phyloP scores from a whole-genome alignment of 2,113 vertebrate species.

The Nipponia nippon region DNA sequence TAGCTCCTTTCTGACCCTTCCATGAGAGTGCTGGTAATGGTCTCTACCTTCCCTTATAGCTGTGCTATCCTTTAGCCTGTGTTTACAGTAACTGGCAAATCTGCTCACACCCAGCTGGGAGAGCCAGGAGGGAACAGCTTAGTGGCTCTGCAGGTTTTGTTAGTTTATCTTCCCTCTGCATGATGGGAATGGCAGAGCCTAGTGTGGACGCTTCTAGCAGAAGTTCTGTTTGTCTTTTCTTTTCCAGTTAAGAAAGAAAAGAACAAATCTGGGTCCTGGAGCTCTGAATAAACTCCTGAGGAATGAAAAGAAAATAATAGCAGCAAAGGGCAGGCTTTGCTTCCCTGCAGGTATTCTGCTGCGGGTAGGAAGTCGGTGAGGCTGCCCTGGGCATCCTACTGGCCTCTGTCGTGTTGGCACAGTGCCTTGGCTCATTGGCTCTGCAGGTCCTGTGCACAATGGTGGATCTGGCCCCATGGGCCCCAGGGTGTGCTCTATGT shows the following conservation, averaged over 20 bases:
- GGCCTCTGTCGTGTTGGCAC: neutral
- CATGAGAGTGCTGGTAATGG: neutral
- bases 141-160: neutral
- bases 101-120: neutral
- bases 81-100: neutral
- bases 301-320: conserved; percentile 27
- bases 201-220: neutral
- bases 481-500: neutral
- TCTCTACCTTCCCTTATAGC: neutral
- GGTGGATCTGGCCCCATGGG: neutral
- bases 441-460: rapidly evolving
- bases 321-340: neutral
- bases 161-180: neutral
- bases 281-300: conserved; percentile 49
- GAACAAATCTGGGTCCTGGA: conserved; percentile 21
- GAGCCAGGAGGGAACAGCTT: neutral
- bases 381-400: neutral
- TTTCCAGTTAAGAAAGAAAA: conserved; percentile 42
- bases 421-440: neutral
- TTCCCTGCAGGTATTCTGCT: neutral
- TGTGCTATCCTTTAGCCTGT: neutral
- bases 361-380: neutral
- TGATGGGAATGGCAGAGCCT: neutral
- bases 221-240: conserved; percentile 59
- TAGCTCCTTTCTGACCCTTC: neutral